phyloP scores from a whole-genome alignment of 1,140 invertebrate genomes.

The Bombus pascuorum region DNA sequence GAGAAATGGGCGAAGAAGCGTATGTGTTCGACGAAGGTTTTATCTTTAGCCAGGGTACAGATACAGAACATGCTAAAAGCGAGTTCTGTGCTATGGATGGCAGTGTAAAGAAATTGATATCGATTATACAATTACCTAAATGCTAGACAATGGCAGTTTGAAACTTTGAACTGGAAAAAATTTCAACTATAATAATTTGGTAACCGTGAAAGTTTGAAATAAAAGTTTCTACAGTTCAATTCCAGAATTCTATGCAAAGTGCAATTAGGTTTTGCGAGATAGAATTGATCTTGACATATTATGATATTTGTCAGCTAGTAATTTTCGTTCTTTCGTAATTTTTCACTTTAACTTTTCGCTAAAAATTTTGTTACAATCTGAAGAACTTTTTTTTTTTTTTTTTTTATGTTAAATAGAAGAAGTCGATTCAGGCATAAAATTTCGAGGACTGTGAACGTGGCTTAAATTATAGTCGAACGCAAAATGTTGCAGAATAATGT shows the following conservation, averaged over 20 bases:
- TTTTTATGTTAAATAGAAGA: not conserved
- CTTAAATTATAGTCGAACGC: too few species aligned
- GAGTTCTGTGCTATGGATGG: not conserved
- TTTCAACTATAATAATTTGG: not conserved
- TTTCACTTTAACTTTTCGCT: too few species aligned
- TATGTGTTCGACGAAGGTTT: not conserved
- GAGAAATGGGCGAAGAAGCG: not conserved
- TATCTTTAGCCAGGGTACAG: not conserved
- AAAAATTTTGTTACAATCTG: too few species aligned
- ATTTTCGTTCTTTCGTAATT: too few species aligned
- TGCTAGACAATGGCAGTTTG: not conserved
- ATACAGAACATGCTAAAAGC: not conserved
- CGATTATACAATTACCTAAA: not conserved
- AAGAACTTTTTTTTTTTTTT: not conserved
- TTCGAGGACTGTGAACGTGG: too few species aligned
- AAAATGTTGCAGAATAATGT: too few species aligned
- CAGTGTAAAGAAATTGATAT: not conserved
- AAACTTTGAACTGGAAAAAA: not conserved
- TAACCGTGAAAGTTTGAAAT: not conserved
- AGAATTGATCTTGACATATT: not conserved
- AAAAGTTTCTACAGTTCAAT: not conserved
- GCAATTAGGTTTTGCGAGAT: not conserved
- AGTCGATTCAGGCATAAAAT: not conserved
- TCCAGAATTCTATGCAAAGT: not conserved
- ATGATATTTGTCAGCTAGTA: too few species aligned